Base-by-base conservation (phyloP, 2,888 invertebrate genomes). In the Apodemia mormo region DNA sequence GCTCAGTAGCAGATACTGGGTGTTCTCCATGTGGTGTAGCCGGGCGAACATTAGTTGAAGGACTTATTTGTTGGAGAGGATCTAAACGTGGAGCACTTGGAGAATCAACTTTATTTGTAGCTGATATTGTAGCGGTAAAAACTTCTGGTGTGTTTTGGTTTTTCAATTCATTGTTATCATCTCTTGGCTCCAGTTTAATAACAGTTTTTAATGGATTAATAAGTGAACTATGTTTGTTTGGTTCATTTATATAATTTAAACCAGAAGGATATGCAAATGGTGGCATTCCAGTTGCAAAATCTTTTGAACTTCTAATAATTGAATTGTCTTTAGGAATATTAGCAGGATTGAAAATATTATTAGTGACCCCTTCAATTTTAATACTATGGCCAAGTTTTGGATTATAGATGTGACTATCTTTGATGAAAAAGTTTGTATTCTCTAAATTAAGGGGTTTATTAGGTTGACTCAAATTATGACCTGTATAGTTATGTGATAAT, bases 181-280 rank as follows among this genome's bases (percentile, higher is more conserved):
- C 94, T 80, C 94, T 85, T 12, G 94, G 94, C 78, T 94, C 94
- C 72, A 94, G 81, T 77, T 94, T 94, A 69, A 94, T 94, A 14
- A 94, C 91, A 70, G 94, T 93, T 78, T 93, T 94, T 58, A 94
- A 79, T 69, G 94, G 92, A 82, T 93, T 92, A 52, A 93, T 82
- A 69, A 88, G 86, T 70, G 86, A 84, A 78, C 86, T 89, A 74
- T 90, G 92, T 80, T 94, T 94, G 72, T 82, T 89, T 71, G 87
- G 83, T 76, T 94, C 94, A 86, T 78, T 86, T 6, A 82, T 76
- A 82, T 85, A 93, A 79, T 86, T 91, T 68, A 92, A 87, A 78
- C 81, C 89, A 64, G 89, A 78, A 66, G 90, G 83, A 81, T 91
- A 93, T 72, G 86, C 80, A 82, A 86, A 93, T 72, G 86, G 79